Evolutionary conservation across 2,797 vertebrate species (phyloP), one percentile per base, ranked within the genome.

Genomic region (Cheirogaleus major): DNA sequence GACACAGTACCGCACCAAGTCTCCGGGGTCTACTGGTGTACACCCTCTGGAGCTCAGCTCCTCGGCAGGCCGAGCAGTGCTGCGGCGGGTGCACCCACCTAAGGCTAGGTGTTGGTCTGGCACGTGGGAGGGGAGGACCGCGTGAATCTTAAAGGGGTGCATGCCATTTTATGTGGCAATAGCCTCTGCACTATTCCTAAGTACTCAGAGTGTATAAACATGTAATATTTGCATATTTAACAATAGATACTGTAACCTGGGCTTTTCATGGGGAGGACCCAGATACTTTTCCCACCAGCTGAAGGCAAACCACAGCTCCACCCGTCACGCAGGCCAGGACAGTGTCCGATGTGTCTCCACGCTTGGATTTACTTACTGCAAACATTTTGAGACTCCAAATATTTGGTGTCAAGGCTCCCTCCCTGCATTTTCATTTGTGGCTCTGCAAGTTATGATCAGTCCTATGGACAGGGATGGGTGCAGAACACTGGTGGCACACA

Each of bases 261-360:
- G 61, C 6, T 35, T 69, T 35, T 12, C 55, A 7, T 27, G 25
- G 0, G 8, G 4, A 43, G 43, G 20, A 2, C 5, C 59, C 41
- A 38, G 70, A 18, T 43, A 4, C 2, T 30, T 67, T 23, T 57
- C 69, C 70, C 25, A 1, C 18, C 4, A 7, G 17, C 17, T 27
- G 27, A 2, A 70, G 4, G 17, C 27, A 14, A 41, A 3, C 4
- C 20, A 18, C 11, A 5, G 23, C 17, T 82, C n/a, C 7, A 17
- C 9, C 43, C 13, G 8, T 3, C 67, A 20, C 65, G 5, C 11
- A 41, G 52, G 5, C 9, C 9, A 3, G 72, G 63, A 38, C 8
- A 5, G 1, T 55, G 14, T 72, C 9, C 1, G 1, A 25, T 15
- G 25, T 7, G 6, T 17, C 30, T 7, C 4, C 9, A 0, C 0